Conservation (phyloP, 2,113 vertebrate species). For the Pseudorhombus dupliciocellatus region DNA sequence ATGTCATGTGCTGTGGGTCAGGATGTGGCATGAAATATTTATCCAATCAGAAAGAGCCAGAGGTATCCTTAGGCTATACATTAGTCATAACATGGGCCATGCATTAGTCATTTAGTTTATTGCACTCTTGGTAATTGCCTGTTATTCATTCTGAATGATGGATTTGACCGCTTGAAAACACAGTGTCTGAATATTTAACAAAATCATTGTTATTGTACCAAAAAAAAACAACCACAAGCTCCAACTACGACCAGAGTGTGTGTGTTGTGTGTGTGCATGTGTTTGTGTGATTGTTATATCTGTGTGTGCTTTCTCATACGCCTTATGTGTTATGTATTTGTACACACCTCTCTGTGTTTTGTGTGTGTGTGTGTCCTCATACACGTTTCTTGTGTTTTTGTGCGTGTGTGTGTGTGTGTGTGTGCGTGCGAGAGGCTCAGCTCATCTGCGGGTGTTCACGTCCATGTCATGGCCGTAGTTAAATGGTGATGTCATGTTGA, state of each 20-base stretch:
- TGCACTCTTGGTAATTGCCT: slow-evolving; percentile 69
- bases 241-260: background rate
- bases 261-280: slow-evolving; percentile 5
- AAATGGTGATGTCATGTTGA: slow-evolving; percentile 83
- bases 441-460: slow-evolving; percentile 59
- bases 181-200: slow-evolving; percentile 56
- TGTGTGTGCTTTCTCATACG: background rate
- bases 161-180: slow-evolving; percentile 58
- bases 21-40: slow-evolving; percentile 74
- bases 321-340: background rate
- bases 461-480: slow-evolving; percentile 72
- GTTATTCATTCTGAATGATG: slow-evolving; percentile 67
- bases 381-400: too few relatives aligned
- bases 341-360: too few relatives aligned
- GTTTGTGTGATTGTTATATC: background rate
- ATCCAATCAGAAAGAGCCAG: slow-evolving; percentile 73
- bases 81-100: slow-evolving; percentile 70
- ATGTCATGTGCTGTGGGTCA: slow-evolving; percentile 66
- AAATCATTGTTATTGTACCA: slow-evolving; percentile 38
- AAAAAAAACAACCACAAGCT: slow-evolving; percentile 2
- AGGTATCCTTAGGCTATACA: slow-evolving; percentile 72
- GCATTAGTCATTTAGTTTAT: slow-evolving; percentile 70
- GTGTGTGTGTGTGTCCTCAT: background rate
- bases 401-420: background rate
- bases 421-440: slow-evolving; percentile 16